Conservation (phyloP, 2,888 invertebrate species). For the Thymelicus sylvestris region DNA sequence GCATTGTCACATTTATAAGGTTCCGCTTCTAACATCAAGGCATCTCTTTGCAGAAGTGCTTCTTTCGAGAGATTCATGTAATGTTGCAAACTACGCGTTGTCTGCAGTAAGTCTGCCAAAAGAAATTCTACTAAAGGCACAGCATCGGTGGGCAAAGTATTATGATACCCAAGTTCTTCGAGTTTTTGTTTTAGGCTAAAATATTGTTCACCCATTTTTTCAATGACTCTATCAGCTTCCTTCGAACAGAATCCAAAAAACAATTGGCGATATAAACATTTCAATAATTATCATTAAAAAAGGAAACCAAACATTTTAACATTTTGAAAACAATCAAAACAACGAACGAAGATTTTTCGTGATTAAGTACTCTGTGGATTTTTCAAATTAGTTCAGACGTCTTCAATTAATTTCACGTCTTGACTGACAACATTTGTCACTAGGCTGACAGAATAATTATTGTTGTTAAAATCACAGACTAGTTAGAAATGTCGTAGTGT, state of each 20-base stretch:
- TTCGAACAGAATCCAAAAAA: too few species aligned
- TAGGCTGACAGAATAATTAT: too few species aligned
- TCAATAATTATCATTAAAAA: too few species aligned
- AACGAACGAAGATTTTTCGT: too few species aligned
- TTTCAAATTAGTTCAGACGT: too few species aligned
- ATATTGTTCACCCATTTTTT: slow-evolving; percentile 74
- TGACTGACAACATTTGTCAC: too few species aligned
- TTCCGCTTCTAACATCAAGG: slow-evolving; percentile 88
- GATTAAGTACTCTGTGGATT: too few species aligned
- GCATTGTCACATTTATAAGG: slow-evolving; percentile 93
- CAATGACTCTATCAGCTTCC: not conserved
- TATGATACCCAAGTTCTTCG: slow-evolving; percentile 92
- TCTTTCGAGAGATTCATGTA: slow-evolving; percentile 91
- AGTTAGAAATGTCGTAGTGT: too few species aligned
- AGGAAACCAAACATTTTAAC: not conserved
- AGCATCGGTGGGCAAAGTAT: slow-evolving; percentile 89
- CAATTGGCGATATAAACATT: too few species aligned
- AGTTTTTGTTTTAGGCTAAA: slow-evolving; percentile 87
- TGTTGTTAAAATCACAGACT: too few species aligned
- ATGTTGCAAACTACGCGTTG: slow-evolving; percentile 94
- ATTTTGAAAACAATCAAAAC: not conserved
- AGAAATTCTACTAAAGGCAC: slow-evolving; percentile 92
- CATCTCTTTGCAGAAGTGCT: slow-evolving; percentile 88
- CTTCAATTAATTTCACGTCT: too few species aligned
- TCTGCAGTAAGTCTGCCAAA: slow-evolving; percentile 92